phyloP scores from a whole-genome alignment of 2,113 vertebrate species.

The Alethe castanea region DNA sequence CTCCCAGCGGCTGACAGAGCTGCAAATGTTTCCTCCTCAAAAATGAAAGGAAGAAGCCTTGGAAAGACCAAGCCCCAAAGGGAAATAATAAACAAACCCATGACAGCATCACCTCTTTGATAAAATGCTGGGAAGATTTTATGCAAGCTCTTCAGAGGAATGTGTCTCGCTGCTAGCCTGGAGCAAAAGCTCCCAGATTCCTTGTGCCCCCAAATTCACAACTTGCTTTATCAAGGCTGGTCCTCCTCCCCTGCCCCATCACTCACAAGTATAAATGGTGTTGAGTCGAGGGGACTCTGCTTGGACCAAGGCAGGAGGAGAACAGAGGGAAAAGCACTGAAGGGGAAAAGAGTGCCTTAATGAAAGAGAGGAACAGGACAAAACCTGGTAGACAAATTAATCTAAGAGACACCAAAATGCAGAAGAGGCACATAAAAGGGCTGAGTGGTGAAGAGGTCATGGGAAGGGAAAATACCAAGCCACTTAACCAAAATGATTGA shows the following conservation, averaged over 20 bases:
- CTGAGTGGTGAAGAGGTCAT: constrained; percentile 25
- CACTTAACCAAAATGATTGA: constrained; percentile 1
- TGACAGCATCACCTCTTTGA: constrained; percentile 29
- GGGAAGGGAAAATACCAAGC: constrained; percentile 14
- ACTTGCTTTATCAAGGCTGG: neutral
- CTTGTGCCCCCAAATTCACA: neutral
- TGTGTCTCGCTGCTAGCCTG: neutral
- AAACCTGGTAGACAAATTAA: constrained; percentile 28
- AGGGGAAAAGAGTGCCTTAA: neutral
- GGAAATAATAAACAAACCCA: constrained; percentile 36
- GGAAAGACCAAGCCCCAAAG: neutral
- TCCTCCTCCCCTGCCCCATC: neutral
- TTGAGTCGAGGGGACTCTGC: rapidly evolving
- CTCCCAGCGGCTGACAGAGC: neutral
- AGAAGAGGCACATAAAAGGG: neutral
- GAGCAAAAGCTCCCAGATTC: neutral
- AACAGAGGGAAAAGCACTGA: neutral
- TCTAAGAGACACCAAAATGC: neutral
- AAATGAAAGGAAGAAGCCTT: constrained; percentile 22
- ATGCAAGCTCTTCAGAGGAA: neutral
- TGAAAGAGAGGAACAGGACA: neutral
- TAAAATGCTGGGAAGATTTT: neutral
- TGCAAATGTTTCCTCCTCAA: constrained; percentile 29
- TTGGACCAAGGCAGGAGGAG: rapidly evolving
- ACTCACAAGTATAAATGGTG: neutral